Evolutionary conservation across 2,888 invertebrate species (phyloP), one percentile per base, ranked within the genome.

Genomic region (Alentia gelatinosa): DNA sequence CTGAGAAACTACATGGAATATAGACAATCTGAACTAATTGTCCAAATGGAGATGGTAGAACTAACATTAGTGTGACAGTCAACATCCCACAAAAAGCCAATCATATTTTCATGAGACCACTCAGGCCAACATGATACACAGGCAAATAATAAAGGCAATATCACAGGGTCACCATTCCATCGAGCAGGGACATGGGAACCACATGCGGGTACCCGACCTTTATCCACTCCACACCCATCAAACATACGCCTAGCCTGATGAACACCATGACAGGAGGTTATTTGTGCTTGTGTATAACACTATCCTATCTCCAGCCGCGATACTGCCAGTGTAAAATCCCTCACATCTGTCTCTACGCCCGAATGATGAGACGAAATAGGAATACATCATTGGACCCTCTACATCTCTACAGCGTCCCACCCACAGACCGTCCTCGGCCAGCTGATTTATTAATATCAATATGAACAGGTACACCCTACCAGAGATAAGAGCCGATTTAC

Each of bases 391-490:
- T 56, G 19, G n/a, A 56, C 56, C 19, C 56, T 56, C 3, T n/a
- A 56, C 56, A 19, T 12, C 1, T 56, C 56, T n/a, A 56, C 56
- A 56, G n/a, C n/a, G 26, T 63, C 37, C 35, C 39, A 4, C 37
- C 19, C 56, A n/a, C 56, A 56, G 23, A 56, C n/a, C 56, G 19
- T 56, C n/a, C 56, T 56, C 86, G 23, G 42, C 47, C 86, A 9
- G 1, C 30, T 5, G 83, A 83, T 83, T 83, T 39, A 83, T 83
- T n/a, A 40, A 37, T 40, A 83, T 83, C 83, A 83, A 83, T 40
- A 83, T 7, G 83, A 83, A 83, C 83, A 83, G 83, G 83, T 83
- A 83, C 3, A 19, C 50, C 12, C 23, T 23, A 83, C 26, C 40
- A 83, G 83, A 23, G 83, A 83, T 83, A 83, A 83, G 4, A 26